Evolutionary conservation across 2,113 vertebrate genomes (phyloP).

Genomic region (Murina feae): DNA sequence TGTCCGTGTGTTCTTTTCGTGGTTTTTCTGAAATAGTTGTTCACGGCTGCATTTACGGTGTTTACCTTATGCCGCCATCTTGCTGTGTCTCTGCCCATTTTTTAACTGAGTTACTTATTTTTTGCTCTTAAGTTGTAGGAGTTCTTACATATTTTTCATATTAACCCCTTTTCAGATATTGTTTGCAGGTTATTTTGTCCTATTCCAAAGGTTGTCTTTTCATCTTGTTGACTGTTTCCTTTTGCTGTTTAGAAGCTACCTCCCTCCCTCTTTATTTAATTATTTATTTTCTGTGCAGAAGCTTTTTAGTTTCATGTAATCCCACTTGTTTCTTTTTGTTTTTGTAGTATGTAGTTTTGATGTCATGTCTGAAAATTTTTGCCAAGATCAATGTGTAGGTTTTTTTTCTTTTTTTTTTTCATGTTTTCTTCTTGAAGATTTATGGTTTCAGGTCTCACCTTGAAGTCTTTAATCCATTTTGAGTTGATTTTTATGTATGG

Average conservation of each 20-base stretch:
- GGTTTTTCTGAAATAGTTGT: no score
- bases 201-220: background rate
- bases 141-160: background rate
- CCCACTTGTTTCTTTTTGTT: background rate
- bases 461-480: background rate
- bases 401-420: no score
- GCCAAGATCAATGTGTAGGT: background rate
- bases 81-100: no score
- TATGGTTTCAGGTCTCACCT: background rate
- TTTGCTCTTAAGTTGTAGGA: background rate
- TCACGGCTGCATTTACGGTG: no score
- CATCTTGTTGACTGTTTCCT: background rate
- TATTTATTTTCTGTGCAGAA: background rate
- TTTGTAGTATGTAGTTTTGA: background rate
- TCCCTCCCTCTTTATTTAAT: no score
- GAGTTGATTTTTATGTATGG: background rate
- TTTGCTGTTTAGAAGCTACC: background rate
- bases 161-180: background rate
- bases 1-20: no score
- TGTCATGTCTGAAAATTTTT: background rate
- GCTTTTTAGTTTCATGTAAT: background rate
- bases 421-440: background rate
- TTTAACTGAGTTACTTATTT: background rate
- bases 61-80: no score
- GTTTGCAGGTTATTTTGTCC: background rate